Percentiles rank a stretch among this genome's conserved stretches.
These are phyloP conservation scores for Aldabrachelys gigantea DNA, from an alignment of 2,113 vertebrate species.

Conservation along the genomic window DNA sequence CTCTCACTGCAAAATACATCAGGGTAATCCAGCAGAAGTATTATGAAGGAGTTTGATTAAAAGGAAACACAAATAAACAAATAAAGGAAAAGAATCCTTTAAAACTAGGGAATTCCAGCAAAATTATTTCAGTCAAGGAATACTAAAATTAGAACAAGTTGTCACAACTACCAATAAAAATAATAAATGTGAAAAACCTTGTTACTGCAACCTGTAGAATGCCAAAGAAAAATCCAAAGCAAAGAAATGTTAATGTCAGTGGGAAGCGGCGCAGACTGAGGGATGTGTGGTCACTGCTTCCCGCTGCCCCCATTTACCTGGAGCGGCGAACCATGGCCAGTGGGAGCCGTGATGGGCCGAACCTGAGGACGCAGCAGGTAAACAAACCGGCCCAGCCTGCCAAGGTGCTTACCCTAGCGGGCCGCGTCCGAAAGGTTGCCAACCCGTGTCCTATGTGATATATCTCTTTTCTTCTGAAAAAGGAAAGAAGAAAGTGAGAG, in stretches of 20 bases:
- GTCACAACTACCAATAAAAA: neutral
- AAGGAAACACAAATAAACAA: neutral
- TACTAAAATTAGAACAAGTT: neutral
- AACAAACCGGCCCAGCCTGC: too few species aligned
- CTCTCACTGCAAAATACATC: constrained; percentile 25
- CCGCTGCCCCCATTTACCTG: too few species aligned
- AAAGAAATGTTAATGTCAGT: neutral
- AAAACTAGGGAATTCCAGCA: neutral
- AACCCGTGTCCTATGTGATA: neutral
- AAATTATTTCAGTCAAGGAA: neutral
- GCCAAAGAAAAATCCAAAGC: neutral
- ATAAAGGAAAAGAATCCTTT: neutral
- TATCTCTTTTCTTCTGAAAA: neutral
- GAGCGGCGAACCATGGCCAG: too few species aligned
- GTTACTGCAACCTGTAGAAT: neutral
- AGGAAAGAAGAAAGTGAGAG: neutral
- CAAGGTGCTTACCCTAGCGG: too few species aligned
- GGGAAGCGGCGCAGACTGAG: too few species aligned
- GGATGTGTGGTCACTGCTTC: too few species aligned
- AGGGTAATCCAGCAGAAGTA: constrained; percentile 48
- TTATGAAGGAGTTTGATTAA: neutral
- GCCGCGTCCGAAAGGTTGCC: too few species aligned
- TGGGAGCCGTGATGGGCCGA: too few species aligned
- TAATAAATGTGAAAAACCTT: neutral
- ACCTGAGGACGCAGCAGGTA: too few species aligned